Base-by-base conservation (phyloP, 2,113 vertebrate genomes). In the Cygnus buccinator region DNA sequence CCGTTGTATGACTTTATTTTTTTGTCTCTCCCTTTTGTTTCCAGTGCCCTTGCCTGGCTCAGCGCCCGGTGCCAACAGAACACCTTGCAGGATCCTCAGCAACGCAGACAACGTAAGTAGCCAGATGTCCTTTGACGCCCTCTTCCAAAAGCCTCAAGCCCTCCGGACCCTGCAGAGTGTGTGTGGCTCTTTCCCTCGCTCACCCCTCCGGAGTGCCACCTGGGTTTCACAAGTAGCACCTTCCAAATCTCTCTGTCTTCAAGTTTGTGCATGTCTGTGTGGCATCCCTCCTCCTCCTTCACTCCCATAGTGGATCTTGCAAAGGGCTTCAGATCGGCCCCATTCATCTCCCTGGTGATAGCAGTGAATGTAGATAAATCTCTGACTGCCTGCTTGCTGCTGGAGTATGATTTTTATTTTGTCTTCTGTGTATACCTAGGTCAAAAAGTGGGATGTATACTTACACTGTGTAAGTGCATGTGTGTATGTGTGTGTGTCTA, bases 311-410 rank as follows among this genome's bases (percentile, higher is more conserved):
- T 98, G 97, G 98, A 98, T 98, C 97, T 97, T 97, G 97, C 98
- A 98, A 97, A 98, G 97, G 97, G 97, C 97, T 98, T 98, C 98
- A 97, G 97, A 97, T 98, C 97, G 96, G 98, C 98, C 98, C 97
- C 98, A 98, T 98, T 98, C 97, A 99, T 99, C 98, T 98, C 98
- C 98, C 98, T 98, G 97, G 98, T 98, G 98, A 98, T 98, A 98
- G 98, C 98, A 98, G 97, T 98, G 98, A 98, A 98, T 98, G 98
- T 98, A 98, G 98, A 98, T 98, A 98, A 98, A 98, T 98, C 97
- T 97, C 97, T 98, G 94, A 95, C 98, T 98, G 98, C 97, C 97
- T 98, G 97, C 98, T 96, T 98, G 98, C 98, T 98, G 97, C 97
- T 97, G 65, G 94, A 97, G 95, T 98, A 97, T 98, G 98, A 97